phyloP scores from a whole-genome alignment of 1,140 invertebrate species.

The Heliconius hewitsoni region DNA sequence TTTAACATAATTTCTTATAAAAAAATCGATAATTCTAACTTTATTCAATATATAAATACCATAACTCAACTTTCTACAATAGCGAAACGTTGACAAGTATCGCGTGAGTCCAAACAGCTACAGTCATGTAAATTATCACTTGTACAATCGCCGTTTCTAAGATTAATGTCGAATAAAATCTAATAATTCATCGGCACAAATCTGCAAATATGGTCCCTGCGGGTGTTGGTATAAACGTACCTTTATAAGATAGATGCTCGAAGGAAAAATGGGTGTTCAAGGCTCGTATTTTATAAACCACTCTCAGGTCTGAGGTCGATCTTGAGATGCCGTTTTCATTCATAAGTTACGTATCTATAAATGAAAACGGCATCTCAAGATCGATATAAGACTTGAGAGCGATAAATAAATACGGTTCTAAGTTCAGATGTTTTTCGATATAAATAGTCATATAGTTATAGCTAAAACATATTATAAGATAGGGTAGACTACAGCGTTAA shows the following conservation, averaged over 20 bases:
- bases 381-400: no score
- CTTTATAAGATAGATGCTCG: neutral
- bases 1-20: neutral
- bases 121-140: slow-evolving; percentile 34
- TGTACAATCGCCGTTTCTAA: slow-evolving; percentile 14
- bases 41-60: neutral
- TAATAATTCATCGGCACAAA: slow-evolving; percentile 20
- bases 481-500: neutral
- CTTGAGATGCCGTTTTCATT: no score
- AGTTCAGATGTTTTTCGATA: no score
- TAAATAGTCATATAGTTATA: neutral
- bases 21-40: neutral
- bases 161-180: slow-evolving; percentile 19
- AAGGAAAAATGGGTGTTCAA: no score
- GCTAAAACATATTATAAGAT: neutral
- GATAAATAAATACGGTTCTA: no score
- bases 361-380: no score
- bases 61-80: slow-evolving; percentile 21
- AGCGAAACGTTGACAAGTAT: slow-evolving; percentile 23
- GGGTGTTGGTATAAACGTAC: neutral
- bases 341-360: no score
- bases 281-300: no score
- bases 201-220: slow-evolving; percentile 4
- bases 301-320: no score
- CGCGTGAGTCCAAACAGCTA: slow-evolving; percentile 43